Conservation (phyloP, 30 jellyfish, hydroid and myxozoan species). For the Morbakka virulenta region DNA sequence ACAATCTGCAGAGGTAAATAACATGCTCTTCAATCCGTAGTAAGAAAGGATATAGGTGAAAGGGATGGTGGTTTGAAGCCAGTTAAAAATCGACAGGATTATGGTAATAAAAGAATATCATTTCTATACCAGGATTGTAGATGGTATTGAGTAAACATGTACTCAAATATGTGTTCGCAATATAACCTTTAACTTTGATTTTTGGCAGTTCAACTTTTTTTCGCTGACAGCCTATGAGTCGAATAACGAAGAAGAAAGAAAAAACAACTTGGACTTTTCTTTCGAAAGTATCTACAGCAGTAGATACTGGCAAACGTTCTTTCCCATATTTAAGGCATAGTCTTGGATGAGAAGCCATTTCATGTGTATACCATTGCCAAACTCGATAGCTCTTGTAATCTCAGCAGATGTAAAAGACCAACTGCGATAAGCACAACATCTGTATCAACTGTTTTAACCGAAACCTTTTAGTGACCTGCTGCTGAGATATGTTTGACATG, state of each 20-base stretch:
- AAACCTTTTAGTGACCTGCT: too few species aligned
- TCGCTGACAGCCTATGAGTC: too few species aligned
- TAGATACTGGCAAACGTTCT: not conserved
- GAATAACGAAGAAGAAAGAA: too few species aligned
- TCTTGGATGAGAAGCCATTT: not conserved
- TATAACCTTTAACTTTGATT: not conserved
- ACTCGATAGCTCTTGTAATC: too few species aligned
- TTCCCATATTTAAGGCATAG: not conserved
- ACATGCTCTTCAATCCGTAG: not conserved
- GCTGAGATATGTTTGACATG: too few species aligned
- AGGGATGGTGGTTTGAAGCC: not conserved
- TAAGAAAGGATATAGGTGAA: not conserved
- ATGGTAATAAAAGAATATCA: not conserved
- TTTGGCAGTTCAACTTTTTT: not conserved
- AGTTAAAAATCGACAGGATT: too few species aligned
- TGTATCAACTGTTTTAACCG: too few species aligned
- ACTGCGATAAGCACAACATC: too few species aligned
- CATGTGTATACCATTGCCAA: too few species aligned
- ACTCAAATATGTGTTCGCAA: not conserved
- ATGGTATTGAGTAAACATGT: not conserved
- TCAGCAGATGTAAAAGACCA: too few species aligned
- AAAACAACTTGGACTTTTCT: too few species aligned
- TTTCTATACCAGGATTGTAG: not conserved
- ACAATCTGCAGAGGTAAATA: not conserved
- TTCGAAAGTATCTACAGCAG: too few species aligned